These are phyloP conservation scores for Poeciliopsis presidionis DNA, from an alignment of 2,797 vertebrate genomes.

Conservation along the genomic window DNA sequence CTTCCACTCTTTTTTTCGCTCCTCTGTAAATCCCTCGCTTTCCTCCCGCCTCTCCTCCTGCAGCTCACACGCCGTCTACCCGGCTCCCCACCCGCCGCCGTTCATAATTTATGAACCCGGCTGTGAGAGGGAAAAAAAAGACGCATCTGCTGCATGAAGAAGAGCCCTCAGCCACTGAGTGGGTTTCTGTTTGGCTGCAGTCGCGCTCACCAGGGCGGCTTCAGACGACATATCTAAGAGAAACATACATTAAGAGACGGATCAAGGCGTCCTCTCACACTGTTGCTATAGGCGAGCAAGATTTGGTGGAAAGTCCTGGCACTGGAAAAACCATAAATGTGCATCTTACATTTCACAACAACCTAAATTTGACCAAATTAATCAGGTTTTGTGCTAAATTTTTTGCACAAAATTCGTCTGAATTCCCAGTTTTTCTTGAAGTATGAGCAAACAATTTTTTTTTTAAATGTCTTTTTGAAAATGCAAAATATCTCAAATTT, in stretches of 20 bases:
- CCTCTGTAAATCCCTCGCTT: slow-evolving; percentile 28
- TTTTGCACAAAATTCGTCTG: background rate
- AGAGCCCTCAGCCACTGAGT: slow-evolving; percentile 15
- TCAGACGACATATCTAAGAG: slow-evolving; percentile 7
- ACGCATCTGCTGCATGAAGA: slow-evolving; percentile 53
- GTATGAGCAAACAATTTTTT: no score
- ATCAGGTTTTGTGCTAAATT: background rate
- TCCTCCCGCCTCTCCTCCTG: slow-evolving; percentile 20
- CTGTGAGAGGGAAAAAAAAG: slow-evolving; percentile 30
- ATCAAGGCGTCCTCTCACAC: background rate
- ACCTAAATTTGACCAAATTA: background rate
- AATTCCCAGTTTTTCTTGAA: background rate
- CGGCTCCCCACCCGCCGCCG: slow-evolving; percentile 27
- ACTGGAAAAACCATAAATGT: background rate
- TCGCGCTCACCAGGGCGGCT: slow-evolving; percentile 15
- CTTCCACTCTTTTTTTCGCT: slow-evolving; percentile 10
- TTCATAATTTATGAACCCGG: slow-evolving; percentile 70
- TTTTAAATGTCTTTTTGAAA: background rate
- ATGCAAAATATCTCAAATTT: background rate
- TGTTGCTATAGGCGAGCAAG: background rate
- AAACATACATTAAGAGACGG: background rate
- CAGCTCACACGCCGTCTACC: slow-evolving; percentile 30
- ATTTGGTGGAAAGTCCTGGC: background rate
- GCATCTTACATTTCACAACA: background rate
- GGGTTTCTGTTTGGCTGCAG: slow-evolving; percentile 7